Conservation (phyloP, 2,797 vertebrate species). For the Paedocypris micromegethes region DNA sequence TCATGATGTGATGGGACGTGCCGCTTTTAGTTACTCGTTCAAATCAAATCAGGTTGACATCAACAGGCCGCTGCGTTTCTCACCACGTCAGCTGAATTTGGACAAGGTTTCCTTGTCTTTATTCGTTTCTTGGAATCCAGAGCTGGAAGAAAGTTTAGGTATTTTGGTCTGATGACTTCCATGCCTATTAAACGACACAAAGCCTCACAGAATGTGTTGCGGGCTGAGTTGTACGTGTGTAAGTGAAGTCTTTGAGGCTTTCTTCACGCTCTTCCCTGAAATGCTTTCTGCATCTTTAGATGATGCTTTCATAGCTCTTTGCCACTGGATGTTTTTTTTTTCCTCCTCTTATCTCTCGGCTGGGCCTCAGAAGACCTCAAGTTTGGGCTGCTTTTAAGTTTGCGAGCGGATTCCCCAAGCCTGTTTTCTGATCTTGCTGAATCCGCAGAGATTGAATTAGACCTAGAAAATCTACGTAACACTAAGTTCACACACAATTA, state of each 20-base stretch:
- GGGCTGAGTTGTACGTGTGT: slow-evolving; percentile 8
- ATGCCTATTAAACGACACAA: background rate
- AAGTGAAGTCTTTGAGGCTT: slow-evolving; percentile 8
- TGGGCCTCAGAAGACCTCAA: slow-evolving; percentile 17
- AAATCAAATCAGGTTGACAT: slow-evolving; percentile 32
- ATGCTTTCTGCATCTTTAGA: background rate
- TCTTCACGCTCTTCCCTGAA: slow-evolving; percentile 3
- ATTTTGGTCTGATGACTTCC: slow-evolving; percentile 14
- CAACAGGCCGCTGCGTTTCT: slow-evolving; percentile 13
- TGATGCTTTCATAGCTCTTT: slow-evolving; percentile 11
- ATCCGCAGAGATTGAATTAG: slow-evolving; percentile 12
- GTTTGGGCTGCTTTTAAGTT: slow-evolving; percentile 23
- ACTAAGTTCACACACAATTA: background rate
- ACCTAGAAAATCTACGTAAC: background rate
- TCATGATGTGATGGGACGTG: slow-evolving; percentile 18
- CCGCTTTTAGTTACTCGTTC: slow-evolving; percentile 26
- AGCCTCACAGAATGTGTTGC: background rate
- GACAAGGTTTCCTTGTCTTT: slow-evolving; percentile 14
- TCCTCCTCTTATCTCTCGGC: slow-evolving; percentile 14
- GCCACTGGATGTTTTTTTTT: slow-evolving; percentile 15
- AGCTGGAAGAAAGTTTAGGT: slow-evolving; percentile 2
- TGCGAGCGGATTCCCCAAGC: background rate
- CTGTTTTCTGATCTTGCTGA: slow-evolving; percentile 16
- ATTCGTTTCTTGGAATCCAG: background rate
- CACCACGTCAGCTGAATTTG: slow-evolving; percentile 11